phyloP scores from a whole-genome alignment of 2,113 vertebrate species.

The Procapra przewalskii region DNA sequence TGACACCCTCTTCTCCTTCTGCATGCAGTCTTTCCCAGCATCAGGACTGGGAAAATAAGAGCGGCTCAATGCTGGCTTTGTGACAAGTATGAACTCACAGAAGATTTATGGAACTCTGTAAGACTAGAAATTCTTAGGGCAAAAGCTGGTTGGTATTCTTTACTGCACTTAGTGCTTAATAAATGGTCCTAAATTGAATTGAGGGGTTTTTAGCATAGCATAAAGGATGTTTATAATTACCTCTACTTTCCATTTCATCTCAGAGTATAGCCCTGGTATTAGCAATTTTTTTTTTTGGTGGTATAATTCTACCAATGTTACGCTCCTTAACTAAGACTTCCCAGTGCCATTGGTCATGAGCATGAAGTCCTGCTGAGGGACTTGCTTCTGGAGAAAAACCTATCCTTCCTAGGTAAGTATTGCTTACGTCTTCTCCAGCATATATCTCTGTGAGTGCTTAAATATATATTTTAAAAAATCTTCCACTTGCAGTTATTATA shows the following conservation, averaged over 20 bases:
- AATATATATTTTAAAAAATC: constrained; percentile 51
- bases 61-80: not conserved
- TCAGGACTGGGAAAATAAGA: not conserved
- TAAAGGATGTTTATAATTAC: not conserved
- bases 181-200: not conserved
- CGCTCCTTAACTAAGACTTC: constrained; percentile 82
- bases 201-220: not conserved
- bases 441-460: constrained; percentile 61
- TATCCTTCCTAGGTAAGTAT: constrained; percentile 95
- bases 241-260: not conserved
- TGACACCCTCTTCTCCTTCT: not conserved
- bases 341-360: constrained; percentile 94
- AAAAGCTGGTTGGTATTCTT: not conserved
- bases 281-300: not conserved
- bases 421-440: constrained; percentile 26
- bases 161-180: not conserved
- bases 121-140: not conserved
- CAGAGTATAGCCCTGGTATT: not conserved
- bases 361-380: constrained; percentile 94
- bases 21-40: not conserved
- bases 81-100: not conserved
- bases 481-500: constrained; percentile 60
- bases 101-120: not conserved
- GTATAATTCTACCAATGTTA: not conserved
- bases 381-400: constrained; percentile 90